Base-by-base conservation (phyloP, 2,888 invertebrate genomes). In the Xestia ashworthii region DNA sequence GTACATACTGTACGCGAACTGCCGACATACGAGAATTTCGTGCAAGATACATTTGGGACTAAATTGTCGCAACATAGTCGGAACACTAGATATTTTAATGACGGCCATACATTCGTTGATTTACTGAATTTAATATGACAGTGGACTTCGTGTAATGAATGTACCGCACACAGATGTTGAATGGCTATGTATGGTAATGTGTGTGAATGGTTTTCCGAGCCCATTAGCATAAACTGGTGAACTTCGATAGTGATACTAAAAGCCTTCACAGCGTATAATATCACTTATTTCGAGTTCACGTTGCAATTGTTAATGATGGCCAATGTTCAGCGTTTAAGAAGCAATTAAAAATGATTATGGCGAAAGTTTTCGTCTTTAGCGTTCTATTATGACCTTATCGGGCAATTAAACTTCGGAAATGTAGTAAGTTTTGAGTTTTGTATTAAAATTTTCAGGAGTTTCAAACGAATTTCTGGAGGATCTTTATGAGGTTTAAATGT, bases 1-100 rank as follows among this genome's bases (percentile, higher is more conserved):
- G 97, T 89, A 98, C 97, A 92, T 98, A 98, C n/a, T 1, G 98
- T 55, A 68, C 16, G 1, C 62, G 50, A 71, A 50, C 60, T 66
- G 64, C n/a, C 38, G 55, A 80, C 55, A 72, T 60, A 58, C 65
- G 46, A 69, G 74, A 69, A 72, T 70, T 81, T 84, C 72, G 25
- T 48, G 50, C 70, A 78, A 84, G 79, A 86, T 78, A 71, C 60
- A 66, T 83, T 83, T 71, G 71, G 79, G 68, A 78, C 74, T 73
- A 84, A 71, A 79, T 73, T 70, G 64, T 79, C 76, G 58, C 62
- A 67, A 84, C 74, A 74, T 44, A 74, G 68, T 77, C 60, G 65
- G 67, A 74, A 64, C 68, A 78, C 62, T 62, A 72, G 44, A 82
- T 78, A 78, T 86, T 80, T 83, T 71, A 84, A 84, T 80, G 69